A percentile compares a stretch with the other conserved stretches of the same genome.
phyloP scores from a whole-genome alignment of 1,140 invertebrate species.

The Drosophila virilis region DNA sequence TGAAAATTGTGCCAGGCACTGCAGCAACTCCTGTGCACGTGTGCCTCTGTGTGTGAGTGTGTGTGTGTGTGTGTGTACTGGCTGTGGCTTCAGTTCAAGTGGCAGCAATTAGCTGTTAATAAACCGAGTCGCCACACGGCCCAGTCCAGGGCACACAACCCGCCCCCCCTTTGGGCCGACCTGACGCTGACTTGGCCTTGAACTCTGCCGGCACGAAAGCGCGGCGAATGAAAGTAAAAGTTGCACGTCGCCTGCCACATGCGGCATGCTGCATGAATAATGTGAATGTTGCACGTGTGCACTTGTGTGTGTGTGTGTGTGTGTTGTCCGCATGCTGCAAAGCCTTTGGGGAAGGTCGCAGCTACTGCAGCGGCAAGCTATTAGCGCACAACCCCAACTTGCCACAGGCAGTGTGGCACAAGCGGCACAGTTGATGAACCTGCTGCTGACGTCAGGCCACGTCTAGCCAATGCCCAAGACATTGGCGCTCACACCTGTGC shows the following conservation, averaged over 20 bases:
- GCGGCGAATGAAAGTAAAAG: slow-evolving; percentile 73
- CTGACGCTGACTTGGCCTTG: slow-evolving; percentile 55
- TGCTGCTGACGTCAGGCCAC: slow-evolving; percentile 61
- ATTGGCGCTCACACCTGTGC: slow-evolving; percentile 10
- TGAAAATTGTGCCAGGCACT: slow-evolving; percentile 32
- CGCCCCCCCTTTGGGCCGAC: not conserved
- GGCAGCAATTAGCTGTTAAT: slow-evolving; percentile 62
- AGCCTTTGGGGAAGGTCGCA: slow-evolving; percentile 55
- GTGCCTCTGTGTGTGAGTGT: not conserved
- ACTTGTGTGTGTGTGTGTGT: not conserved
- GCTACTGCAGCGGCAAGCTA: slow-evolving; percentile 43
- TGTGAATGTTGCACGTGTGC: slow-evolving; percentile 42
- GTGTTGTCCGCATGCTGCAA: slow-evolving; percentile 45
- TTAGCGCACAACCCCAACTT: slow-evolving; percentile 36
- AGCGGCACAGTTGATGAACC: slow-evolving; percentile 56
- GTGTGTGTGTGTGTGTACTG: slow-evolving; percentile 9
- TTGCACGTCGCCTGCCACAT: slow-evolving; percentile 61
- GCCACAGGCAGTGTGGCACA: not conserved
- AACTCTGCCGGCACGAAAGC: slow-evolving; percentile 74
- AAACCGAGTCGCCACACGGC: not conserved
- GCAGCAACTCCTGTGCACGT: not conserved
- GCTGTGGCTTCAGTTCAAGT: slow-evolving; percentile 41
- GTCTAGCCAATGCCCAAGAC: slow-evolving; percentile 38
- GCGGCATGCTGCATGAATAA: slow-evolving; percentile 77
- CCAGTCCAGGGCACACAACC: too few species aligned